Base-by-base conservation (phyloP, 1,140 invertebrate species). In the Drosophila littoralis region DNA sequence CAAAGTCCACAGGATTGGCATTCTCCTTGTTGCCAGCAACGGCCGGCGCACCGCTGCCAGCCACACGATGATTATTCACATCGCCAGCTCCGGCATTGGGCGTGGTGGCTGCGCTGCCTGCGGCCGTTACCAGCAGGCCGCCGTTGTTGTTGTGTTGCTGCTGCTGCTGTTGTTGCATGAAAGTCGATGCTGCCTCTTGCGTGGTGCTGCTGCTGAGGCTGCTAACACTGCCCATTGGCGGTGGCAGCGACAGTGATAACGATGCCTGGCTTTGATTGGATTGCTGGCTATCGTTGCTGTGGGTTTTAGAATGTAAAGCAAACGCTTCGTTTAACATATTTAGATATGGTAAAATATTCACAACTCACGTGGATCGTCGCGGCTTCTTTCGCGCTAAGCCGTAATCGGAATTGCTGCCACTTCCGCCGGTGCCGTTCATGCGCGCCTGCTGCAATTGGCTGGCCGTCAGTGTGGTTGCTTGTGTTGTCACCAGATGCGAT, bases 311-410 rank as follows among this genome's bases (percentile, higher is more conserved):
- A 71, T 7, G 17, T 1, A 69, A 7, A 22, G 22, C 0, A 59
- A 33, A 55, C 51, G 9, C 28, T 48, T 12, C 6, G 9, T 32
- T 52, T 10, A 22, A 12, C 12, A 28, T 15, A 55, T 55, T 17
- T 13, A n/a, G 1, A 40, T 7, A 40, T 55, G 17, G 9, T 9
- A 43, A 32, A 2, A 6, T 5, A 2, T 3, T 58, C 0, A 48
- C 0, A 54, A 66, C 88, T 77, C 58, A 92, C 91, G 91, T 92
- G 43, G 91, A 92, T 40, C 91, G 71, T 38, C 94, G 91, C 1
- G 94, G 93, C 55, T 94, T 94, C 75, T 94, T 95, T 5, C 94
- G 81, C 0, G 93, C 93, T 12, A 89, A 58, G 17, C 72, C 71
- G 32, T 80, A 75, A 55, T 52, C 54, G 0, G 72, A 58, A 12